Evolutionary conservation across 2,797 vertebrate species (phyloP), one percentile per base, ranked within the genome.

Genomic region (Xenops minutus): DNA sequence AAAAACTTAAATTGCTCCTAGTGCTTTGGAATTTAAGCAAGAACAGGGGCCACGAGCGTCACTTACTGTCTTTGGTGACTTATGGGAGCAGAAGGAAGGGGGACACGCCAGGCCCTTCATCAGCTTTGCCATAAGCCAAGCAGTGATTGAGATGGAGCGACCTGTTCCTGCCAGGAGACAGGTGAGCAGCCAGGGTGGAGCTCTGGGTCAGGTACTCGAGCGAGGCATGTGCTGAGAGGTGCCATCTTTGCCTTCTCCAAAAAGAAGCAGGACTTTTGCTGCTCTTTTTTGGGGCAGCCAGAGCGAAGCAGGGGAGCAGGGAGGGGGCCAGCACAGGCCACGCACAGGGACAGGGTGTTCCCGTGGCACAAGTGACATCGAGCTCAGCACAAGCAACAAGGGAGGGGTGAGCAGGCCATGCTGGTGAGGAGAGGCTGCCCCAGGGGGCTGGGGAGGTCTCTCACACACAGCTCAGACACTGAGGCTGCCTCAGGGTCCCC

Each of bases 1-100:
- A 92, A 97, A 96, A 97, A 97, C 96, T 92, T 98, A 98, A 98
- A 98, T 97, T 98, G 98, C 98, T 97, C 96, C 96, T 78, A 98
- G 98, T 98, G 98, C 98, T 97, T 98, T 97, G 96, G 96, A 97
- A 97, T 96, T 88, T 91, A 97, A 98, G 95, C 94, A 96, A 96
- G 96, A 97, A 94, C 20, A 36, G 93, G 96, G 97, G 96, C 94
- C 91, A 89, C 92, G 55, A 92, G 91, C 59, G 8, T 96, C 78
- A 93, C 89, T 95, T 51, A 56, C 55, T 62, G 24, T 97, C 97
- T 98, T 98, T 98, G 98, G 98, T 93, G 96, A 92, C 97, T 83
- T 61, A 55, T 2, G 63, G 93, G 88, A 84, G 83, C 71, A 79
- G 89, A 51, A 88, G 75, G 92, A 68, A 95, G 77, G 78, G 95